These are phyloP conservation scores for Poeciliopsis infans DNA, from an alignment of 2,797 vertebrate species.

Conservation along the genomic window DNA sequence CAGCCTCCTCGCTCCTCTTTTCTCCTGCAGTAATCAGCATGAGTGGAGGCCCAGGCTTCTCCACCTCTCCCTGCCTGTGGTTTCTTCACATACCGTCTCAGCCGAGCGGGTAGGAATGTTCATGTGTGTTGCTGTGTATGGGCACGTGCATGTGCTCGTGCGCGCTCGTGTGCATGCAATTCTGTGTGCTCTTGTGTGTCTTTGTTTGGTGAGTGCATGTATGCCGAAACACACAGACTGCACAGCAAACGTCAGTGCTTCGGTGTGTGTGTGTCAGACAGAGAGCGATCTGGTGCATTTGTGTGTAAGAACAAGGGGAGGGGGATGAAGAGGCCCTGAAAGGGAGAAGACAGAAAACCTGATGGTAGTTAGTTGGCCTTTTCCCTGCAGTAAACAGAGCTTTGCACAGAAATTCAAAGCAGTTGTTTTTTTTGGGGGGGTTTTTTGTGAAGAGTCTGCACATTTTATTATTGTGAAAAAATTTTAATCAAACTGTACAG, in stretches of 20 bases:
- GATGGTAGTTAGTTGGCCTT: slow-evolving; percentile 77
- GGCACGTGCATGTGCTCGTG: slow-evolving; percentile 17
- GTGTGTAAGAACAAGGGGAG: slow-evolving; percentile 69
- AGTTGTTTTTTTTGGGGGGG: slow-evolving; percentile 8
- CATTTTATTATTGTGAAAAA: slow-evolving; percentile 31
- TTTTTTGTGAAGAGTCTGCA: slow-evolving; percentile 20
- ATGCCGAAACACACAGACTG: slow-evolving; percentile 42
- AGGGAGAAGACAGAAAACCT: slow-evolving; percentile 80
- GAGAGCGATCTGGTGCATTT: slow-evolving; percentile 59
- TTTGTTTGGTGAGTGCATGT: slow-evolving; percentile 35
- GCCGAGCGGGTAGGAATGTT: slow-evolving; percentile 73
- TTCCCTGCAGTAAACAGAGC: slow-evolving; percentile 75
- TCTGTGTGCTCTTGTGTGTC: slow-evolving; percentile 38
- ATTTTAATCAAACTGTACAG: slow-evolving; percentile 24
- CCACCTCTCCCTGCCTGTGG: slow-evolving; percentile 80
- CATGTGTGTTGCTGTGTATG: slow-evolving; percentile 43
- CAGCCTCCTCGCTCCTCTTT: slow-evolving; percentile 65
- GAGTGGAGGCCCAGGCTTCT: slow-evolving; percentile 74
- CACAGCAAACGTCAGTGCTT: slow-evolving; percentile 22
- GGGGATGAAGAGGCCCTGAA: slow-evolving; percentile 79
- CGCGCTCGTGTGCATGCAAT: slow-evolving; percentile 34
- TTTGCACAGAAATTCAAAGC: slow-evolving; percentile 46
- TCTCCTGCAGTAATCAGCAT: slow-evolving; percentile 80
- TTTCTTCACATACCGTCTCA: slow-evolving; percentile 82
- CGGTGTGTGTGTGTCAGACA: slow-evolving; percentile 14